A percentile compares a stretch with the other conserved stretches of the same genome.
phyloP scores from a whole-genome alignment of 2,888 invertebrate species.

The Diloba caeruleocephala region DNA sequence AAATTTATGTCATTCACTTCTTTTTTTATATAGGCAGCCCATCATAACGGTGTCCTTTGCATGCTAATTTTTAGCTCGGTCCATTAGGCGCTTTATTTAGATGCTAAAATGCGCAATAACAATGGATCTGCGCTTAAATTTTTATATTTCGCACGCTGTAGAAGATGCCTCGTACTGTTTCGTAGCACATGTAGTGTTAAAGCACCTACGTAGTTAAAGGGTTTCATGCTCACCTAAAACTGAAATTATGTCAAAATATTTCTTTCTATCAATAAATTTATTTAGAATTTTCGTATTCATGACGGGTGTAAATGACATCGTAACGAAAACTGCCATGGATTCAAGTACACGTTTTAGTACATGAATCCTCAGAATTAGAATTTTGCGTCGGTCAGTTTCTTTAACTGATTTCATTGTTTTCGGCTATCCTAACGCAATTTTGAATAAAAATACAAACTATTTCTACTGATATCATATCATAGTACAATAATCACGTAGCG shows the following conservation, averaged over 20 bases:
- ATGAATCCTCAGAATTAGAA: too few relatives aligned
- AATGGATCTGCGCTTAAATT: slow-evolving; percentile 36
- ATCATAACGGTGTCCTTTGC: slow-evolving; percentile 78
- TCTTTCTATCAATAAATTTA: too few relatives aligned
- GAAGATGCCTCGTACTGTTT: slow-evolving; percentile 21
- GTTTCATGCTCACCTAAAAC: slow-evolving; percentile 9
- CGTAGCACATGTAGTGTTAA: slow-evolving; percentile 7
- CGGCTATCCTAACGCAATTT: too few relatives aligned
- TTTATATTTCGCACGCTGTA: slow-evolving; percentile 42
- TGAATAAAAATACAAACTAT: too few relatives aligned
- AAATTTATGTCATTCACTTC: slow-evolving; percentile 87
- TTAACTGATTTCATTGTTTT: too few relatives aligned
- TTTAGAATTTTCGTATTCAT: too few relatives aligned
- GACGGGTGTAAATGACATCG: too few relatives aligned
- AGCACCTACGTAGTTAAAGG: slow-evolving; percentile 13
- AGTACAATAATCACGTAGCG: too few relatives aligned
- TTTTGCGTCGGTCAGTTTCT: too few relatives aligned
- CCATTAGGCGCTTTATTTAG: slow-evolving; percentile 38
- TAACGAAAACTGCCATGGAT: too few relatives aligned
- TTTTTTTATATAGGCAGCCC: slow-evolving; percentile 69
- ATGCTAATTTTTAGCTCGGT: slow-evolving; percentile 74
- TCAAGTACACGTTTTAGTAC: too few relatives aligned
- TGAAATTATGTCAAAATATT: neutral
- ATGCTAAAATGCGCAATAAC: slow-evolving; percentile 25
- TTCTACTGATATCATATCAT: too few relatives aligned